Evolutionary conservation across 2,888 invertebrate genomes (phyloP).

Genomic region (Eupithecia exiguata): DNA sequence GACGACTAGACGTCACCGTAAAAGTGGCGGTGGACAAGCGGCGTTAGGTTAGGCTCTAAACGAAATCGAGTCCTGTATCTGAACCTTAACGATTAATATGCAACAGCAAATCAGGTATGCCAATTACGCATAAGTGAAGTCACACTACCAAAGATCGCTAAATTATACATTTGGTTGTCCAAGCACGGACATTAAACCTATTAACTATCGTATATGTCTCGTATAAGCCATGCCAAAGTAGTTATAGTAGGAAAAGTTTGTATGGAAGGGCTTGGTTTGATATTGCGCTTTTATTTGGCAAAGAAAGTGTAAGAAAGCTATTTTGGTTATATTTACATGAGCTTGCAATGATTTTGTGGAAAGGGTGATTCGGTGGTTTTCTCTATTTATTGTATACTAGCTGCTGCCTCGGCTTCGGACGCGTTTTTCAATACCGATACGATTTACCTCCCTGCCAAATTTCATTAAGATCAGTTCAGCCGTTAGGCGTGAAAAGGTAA

Average conservation of each 20-base stretch:
- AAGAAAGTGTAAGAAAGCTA: background rate
- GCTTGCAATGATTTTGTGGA: background rate
- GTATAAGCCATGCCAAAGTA: conserved; percentile 15
- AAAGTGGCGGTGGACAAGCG: no score
- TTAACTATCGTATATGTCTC: conserved; percentile 10
- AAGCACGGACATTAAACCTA: conserved; percentile 62
- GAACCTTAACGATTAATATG: conserved; percentile 55
- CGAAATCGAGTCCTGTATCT: conserved; percentile 46
- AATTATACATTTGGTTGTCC: conserved; percentile 57
- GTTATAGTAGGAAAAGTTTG: conserved; percentile 10
- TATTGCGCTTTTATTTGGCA: conserved; percentile 8
- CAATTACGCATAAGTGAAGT: conserved; percentile 49
- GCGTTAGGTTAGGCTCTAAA: background rate
- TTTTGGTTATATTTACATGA: no score
- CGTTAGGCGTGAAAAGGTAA: no score
- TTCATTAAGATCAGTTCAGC: no score
- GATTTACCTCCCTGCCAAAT: no score
- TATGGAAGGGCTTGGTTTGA: conserved; percentile 9
- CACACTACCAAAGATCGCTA: conserved; percentile 64
- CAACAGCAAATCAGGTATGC: conserved; percentile 59
- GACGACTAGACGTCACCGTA: no score
- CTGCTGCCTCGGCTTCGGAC: no score
- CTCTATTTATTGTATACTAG: background rate
- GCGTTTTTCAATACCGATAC: no score
- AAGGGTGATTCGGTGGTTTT: background rate